Evolutionary conservation across 2,113 vertebrate genomes (phyloP).

Genomic region (Hiodon tergisus): DNA sequence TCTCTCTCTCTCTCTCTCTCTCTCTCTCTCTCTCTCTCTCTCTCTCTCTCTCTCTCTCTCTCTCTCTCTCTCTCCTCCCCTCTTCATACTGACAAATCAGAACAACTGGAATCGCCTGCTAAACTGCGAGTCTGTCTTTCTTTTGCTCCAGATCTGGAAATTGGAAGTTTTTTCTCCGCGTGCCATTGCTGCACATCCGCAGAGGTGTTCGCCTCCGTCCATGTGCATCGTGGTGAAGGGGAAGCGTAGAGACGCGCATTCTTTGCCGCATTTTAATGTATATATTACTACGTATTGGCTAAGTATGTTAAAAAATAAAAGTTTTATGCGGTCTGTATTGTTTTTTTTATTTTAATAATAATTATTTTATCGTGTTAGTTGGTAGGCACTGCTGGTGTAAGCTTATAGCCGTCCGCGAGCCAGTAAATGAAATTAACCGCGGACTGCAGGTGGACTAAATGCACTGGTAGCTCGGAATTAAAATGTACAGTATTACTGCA

Average conservation of each 20-base stretch:
- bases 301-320: neutral
- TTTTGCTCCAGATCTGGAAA: constrained; percentile 17
- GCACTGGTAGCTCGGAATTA: too few relatives aligned
- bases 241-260: constrained; percentile 1
- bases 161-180: constrained; percentile 3
- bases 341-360: neutral
- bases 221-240: constrained; percentile 14
- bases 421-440: neutral
- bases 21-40: too few relatives aligned
- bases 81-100: constrained; percentile 19
- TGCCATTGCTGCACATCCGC: constrained; percentile 22
- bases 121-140: constrained; percentile 17
- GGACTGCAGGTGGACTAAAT: too few relatives aligned
- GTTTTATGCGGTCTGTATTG: neutral
- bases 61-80: too few relatives aligned
- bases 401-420: neutral
- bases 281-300: neutral
- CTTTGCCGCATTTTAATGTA: constrained; percentile 5
- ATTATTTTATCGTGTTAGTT: neutral
- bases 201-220: neutral
- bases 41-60: too few relatives aligned
- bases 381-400: neutral
- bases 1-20: too few relatives aligned
- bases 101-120: constrained; percentile 14
- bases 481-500: too few relatives aligned